Evolutionary conservation across 1,140 invertebrate genomes (phyloP), one percentile per base, ranked within the genome.

Genomic region (Papilio aristodemus): DNA sequence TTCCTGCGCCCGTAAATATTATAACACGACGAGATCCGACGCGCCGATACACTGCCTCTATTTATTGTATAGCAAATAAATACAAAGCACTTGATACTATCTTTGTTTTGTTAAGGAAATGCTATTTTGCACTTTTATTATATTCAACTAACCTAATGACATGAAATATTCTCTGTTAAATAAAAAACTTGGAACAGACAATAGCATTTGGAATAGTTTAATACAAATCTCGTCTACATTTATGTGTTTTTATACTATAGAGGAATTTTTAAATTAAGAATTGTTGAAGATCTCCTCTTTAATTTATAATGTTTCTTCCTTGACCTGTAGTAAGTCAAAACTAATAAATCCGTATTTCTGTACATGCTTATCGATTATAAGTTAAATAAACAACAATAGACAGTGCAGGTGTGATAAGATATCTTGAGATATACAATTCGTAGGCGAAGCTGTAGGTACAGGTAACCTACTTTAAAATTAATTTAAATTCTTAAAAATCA

Each of bases 401-500:
- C 1, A 46, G 19, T 9, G 43, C 10, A 46, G 43, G 17, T 46
- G 43, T 46, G 17, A 46, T 43, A 19, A 17, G 11, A 38, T 38
- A 38, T n/a, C n/a, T n/a, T n/a, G n/a, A n/a, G n/a, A n/a, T n/a
- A 38, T 38, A 22, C 10, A 9, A 46, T n/a, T n/a, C 43, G 43
- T 46, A 46, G 43, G 43, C 43, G 43, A 46, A 46, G 19, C 43
- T 46, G n/a, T n/a, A n/a, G n/a, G n/a, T n/a, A 9, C 7, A 46
- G 0, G n/a, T 43, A 17, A 46, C 17, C 7, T 46, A 22, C 4
- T 46, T 46, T 46, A 4, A 22, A 7, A 46, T 46, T 19, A 6
- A 14, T n/a, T n/a, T n/a, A 43, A 17, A 10, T 50, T 22, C 46
- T 50, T 50, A 50, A 14, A 46, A 17, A 5, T 46, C 14, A 10